Evolutionary conservation across 2,888 invertebrate genomes (phyloP), one percentile per base, ranked within the genome.

Genomic region (Megaustenia siamemsis): DNA sequence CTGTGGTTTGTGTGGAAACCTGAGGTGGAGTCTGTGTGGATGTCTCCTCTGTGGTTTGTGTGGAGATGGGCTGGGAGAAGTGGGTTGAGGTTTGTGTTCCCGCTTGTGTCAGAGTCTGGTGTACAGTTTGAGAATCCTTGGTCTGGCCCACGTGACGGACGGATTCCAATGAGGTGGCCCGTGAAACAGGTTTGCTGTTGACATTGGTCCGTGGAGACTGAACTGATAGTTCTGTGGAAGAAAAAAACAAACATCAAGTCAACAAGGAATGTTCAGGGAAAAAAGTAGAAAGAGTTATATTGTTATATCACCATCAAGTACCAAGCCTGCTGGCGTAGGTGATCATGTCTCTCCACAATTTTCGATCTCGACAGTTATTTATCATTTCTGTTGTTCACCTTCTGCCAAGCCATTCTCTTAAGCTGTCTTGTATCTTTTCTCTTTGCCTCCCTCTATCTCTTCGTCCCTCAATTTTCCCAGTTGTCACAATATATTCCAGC

Each of bases 121-220:
- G 32, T 1, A 28, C 6, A 32, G 43, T 5, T 21, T 78, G 78
- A 4, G 40, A n/a, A 43, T 78, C 63, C 21, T 21, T 40, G n/a
- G 56, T 38, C 10, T n/a, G 43, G 21, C 43, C 78, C 1, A 32
- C 43, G 40, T 71, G 56, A 5, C 82, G 73, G 10, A 86, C 40
- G 12, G 79, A 86, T 49, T 88, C 88, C 83, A 88, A 81, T 12
- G 88, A 88, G 3, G 88, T 84, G 32, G 88, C 85, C 43, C 88
- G 84, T 0, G 88, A 86, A n/a, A 84, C 86, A n/a, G 86, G 86
- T 68, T 86, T 88, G 60, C 82, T 85, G 28, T 69, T 69, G n/a
- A 82, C 75, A 1, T 78, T 82, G 56, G 84, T 75, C n/a, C 75
- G 49, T 24, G 84, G 35, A 6, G 82, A 78, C 43, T 82, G 82